Evolutionary conservation across 2,797 vertebrate species (phyloP).

Genomic region (Potorous gilbertii): DNA sequence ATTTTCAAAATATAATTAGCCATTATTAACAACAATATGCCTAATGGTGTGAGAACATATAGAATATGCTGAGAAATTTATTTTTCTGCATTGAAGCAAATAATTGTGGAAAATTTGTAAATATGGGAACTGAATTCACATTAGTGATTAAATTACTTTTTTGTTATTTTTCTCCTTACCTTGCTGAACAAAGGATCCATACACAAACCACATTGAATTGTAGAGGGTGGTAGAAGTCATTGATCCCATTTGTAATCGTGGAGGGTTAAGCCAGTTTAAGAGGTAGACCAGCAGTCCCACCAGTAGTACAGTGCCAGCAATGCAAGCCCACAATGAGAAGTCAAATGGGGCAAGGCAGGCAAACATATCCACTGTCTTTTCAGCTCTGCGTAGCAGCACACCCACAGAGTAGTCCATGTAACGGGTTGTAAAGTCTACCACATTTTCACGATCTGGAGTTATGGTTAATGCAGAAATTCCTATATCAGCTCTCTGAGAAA

Average conservation of each 20-base stretch:
- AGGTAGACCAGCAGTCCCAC: constrained; percentile 97
- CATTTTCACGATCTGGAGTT: constrained; percentile 97
- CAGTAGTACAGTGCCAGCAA: constrained; percentile 96
- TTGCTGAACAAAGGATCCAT: constrained; percentile 99
- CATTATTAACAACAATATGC: neutral
- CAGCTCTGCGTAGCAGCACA: constrained; percentile 95
- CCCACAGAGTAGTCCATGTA: constrained; percentile 99
- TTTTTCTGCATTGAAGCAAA: constrained; percentile 24
- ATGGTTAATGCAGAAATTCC: constrained; percentile 98
- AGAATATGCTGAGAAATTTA: constrained; percentile 1
- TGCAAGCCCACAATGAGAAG: constrained; percentile 98
- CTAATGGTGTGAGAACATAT: constrained; percentile 28
- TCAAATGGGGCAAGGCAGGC: constrained; percentile 98
- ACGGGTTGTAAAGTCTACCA: constrained; percentile 97
- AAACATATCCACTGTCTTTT: constrained; percentile 98
- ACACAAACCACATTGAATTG: constrained; percentile 99
- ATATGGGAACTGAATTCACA: constrained; percentile 32
- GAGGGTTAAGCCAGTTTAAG: constrained; percentile 98
- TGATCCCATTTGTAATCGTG: constrained; percentile 96
- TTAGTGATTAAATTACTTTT: constrained; percentile 2
- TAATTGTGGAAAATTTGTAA: neutral
- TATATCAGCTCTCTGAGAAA: constrained; percentile 94
- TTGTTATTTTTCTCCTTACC: constrained; percentile 86
- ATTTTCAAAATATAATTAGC: constrained; percentile 52
- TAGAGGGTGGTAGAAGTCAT: constrained; percentile 98